phyloP scores from a whole-genome alignment of 2,113 vertebrate species.

The Gasterosteus nipponicus region DNA sequence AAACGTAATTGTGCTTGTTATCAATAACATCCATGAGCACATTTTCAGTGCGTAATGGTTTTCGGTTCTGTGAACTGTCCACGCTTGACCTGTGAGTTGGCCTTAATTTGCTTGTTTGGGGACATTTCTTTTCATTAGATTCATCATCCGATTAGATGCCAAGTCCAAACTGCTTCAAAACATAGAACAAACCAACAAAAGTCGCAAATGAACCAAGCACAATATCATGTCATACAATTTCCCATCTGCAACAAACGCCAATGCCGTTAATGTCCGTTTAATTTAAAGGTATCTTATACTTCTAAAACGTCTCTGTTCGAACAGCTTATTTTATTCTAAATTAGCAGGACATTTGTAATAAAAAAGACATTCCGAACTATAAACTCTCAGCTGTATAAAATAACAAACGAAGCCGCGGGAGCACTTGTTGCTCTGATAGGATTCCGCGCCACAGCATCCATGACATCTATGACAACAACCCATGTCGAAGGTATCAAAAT shows the following conservation, averaged over 20 bases:
- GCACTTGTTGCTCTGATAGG: not conserved
- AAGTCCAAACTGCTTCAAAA: not conserved
- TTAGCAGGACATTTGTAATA: not conserved
- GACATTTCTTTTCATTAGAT: constrained; percentile 4
- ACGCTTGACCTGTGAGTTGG: constrained; percentile 63
- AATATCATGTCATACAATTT: not conserved
- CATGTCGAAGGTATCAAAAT: not conserved
- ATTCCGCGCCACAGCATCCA: no score
- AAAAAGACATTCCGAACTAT: not conserved
- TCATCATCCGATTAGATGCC: not conserved
- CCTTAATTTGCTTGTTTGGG: constrained; percentile 67
- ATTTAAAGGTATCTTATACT: not conserved
- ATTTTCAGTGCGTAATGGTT: constrained; percentile 43
- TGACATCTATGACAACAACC: not conserved
- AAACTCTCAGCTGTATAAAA: not conserved
- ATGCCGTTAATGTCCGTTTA: not conserved
- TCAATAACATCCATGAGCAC: constrained; percentile 9
- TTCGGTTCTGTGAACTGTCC: constrained; percentile 32
- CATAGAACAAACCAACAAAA: not conserved
- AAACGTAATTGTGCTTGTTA: constrained; percentile 5
- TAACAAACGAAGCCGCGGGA: not conserved
- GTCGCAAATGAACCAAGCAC: not conserved
- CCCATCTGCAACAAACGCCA: not conserved
- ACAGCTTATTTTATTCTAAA: not conserved
- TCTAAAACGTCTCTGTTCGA: not conserved